Base-by-base conservation (phyloP, 2,797 vertebrate genomes). In the Champsocephalus gunnari region DNA sequence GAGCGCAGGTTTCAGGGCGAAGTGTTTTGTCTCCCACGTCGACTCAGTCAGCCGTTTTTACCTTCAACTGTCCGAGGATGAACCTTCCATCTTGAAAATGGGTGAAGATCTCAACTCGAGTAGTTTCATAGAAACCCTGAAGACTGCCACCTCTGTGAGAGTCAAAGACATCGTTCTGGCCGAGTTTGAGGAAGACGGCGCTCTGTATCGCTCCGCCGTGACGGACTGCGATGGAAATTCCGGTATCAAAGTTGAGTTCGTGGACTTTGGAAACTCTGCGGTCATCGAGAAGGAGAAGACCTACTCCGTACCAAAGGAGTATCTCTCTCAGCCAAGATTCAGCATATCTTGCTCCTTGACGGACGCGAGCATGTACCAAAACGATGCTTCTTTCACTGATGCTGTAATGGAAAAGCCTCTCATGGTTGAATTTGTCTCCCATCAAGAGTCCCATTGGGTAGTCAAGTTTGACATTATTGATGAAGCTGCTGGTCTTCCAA, bases 181-280 rank as follows among this genome's bases (percentile, higher is more conserved):
- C 0, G 92, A 94, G 71, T 93, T 92, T 6, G 76, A 93, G 0
- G 68, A 89, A 32, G 95, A 97, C 59, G 74, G 84, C 17, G 93
- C 90, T 74, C 92, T 96, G 63, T 97, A 96, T 55, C 95, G 96
- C 77, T 95, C 95, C 61, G 89, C 93, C 66, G 91, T 97, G 74
- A 96, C 89, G 82, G 79, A 81, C 72, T 48, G 82, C 55, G 83
- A 85, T 51, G 80, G 65, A 0, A 64, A 41, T 71, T 86, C 75
- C 14, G 56, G 7, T 24, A 91, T 94, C 76, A 91, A 87, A 72
- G 94, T 97, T 38, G 95, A 97, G 81, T 97, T 97, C 86, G 91
- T 98, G 77, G 97, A 98, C 89, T 98, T 97, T 70, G 97, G 97
- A 77, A 97, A 97, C 80, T 57, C 84, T 3, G 89, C 92, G 61